Conservation (phyloP, 1,140 invertebrate genomes). For the Gryllus bimaculatus region DNA sequence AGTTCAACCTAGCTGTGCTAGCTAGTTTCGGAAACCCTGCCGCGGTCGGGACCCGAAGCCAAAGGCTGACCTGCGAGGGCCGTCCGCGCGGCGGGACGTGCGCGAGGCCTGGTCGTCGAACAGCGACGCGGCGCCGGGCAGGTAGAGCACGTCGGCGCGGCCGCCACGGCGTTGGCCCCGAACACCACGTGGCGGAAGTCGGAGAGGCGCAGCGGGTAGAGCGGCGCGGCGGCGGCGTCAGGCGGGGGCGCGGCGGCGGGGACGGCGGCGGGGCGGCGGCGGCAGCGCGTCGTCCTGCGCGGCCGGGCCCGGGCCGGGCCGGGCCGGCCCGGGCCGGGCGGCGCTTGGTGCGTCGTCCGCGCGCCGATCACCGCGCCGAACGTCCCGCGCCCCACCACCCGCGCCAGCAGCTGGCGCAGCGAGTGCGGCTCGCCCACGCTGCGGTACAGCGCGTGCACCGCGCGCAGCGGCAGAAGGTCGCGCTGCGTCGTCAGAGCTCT, state of each 20-base stretch:
- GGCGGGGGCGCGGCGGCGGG: no score
- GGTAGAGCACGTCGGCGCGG: not conserved
- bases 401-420: conserved; percentile 33
- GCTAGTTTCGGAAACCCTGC: no score
- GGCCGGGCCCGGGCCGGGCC: no score
- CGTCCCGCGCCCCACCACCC: not conserved
- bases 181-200: not conserved
- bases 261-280: no score
- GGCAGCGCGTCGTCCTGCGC: no score
- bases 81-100: no score
- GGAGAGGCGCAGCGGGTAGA: not conserved
- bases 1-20: no score
- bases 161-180: not conserved
- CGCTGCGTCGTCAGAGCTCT: not conserved
- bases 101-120: not conserved
- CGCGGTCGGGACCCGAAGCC: no score
- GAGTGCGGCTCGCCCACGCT: conserved; percentile 39
- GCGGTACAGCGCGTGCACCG: conserved; percentile 38
- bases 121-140: not conserved
- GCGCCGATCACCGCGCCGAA: no score
- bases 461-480: conserved; percentile 37
- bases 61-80: not conserved
- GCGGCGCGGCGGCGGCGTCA: not conserved
- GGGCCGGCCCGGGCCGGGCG: no score
- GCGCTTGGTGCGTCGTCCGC: not conserved